Base-by-base conservation (phyloP, 1,140 invertebrate genomes). In the Trypoxylus dichotomus region DNA sequence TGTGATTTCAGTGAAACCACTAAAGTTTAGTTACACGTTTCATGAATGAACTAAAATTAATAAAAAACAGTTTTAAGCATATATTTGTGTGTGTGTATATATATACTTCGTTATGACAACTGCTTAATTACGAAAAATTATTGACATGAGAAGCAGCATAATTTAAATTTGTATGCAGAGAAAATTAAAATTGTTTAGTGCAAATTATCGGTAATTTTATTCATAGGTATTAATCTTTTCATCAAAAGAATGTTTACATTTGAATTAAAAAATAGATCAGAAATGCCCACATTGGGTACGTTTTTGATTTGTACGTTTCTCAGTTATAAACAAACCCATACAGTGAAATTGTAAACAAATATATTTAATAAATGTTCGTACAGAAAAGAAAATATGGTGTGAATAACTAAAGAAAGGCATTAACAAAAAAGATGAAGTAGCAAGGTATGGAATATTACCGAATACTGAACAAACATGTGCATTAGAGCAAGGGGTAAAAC, bases 401-500 rank as follows among this genome's bases (percentile, higher is more conserved):
- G 27, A 29, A 27, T 10, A 68, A 68, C 27, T 68, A 68, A 68
- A 25, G 19, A 8, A 68, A 68, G 24, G 11, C 24, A n/a, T n/a
- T 58, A 58, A 15, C 42, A 54, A 54, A 68, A 58, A 68, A 27
- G 24, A 15, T 29, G 24, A 68, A 68, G 11, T 13, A 15, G 11
- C 60, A 68, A 10, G 10, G 24, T 68, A 13, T 68, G 7, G 24
- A 58, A 58, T 58, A 68, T 68, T 29, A 68, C 27, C 3, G 72
- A 25, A 74, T 19, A 41, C n/a, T 11, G 29, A 27, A 75, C 73
- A 54, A 82, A 80, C 81, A 82, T 82, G 80, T 83, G 79, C 79
- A 83, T 83, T 79, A 47, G 76, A 77, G 77, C 78, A 81, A 79
- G 80, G 79, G 79, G 80, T 79, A 79, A 80, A 82, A 83, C 81